Base-by-base conservation (phyloP, 2,797 vertebrate genomes). In the Rhynchonycteris naso region DNA sequence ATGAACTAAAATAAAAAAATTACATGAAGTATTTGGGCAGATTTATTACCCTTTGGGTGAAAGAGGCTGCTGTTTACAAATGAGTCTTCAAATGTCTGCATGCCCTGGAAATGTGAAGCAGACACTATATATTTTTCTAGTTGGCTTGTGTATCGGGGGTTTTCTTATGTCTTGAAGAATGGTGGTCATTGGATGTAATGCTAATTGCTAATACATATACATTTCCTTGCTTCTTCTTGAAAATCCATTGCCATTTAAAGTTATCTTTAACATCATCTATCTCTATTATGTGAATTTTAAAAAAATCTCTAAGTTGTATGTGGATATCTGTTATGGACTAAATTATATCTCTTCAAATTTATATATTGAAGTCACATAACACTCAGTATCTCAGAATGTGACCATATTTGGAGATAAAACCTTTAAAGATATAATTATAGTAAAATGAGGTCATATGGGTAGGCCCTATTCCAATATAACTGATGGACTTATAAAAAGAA, bases 71-170 rank as follows among this genome's bases (percentile, higher is more conserved):
- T 19, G 2, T 35, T 56, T 78, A 0, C 11, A 65, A 18, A 85
- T 84, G 26, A 71, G 28, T 72, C 6, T 63, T 71, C 28, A 72
- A 10, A n/a, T 78, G 7, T 72, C 11, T 24, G 11, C 4, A 14
- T 71, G 56, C 18, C 35, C 19, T 71, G 30, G 43, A 68, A 82
- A 43, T 88, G 14, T 26, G 68, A 83, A 65, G 19, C 13, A 35
- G 22, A 47, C 4, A 12, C 7, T 63, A 5, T 19, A 19, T 43
- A 43, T 93, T 52, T 43, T 61, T 74, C 33, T 24, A 15, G 12
- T 38, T 59, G 19, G 12, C 13, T 43, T 74, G 15, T 3, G 8
- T 38, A n/a, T n/a, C 4, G 7, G 2, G 2, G 5, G 1, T 3
- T 66, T 56, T 66, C 54, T 90, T 75, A 74, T 19, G 33, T 56